These are phyloP conservation scores for Physeter macrocephalus DNA, from an alignment of 2,113 vertebrate genomes.

Conservation along the genomic window DNA sequence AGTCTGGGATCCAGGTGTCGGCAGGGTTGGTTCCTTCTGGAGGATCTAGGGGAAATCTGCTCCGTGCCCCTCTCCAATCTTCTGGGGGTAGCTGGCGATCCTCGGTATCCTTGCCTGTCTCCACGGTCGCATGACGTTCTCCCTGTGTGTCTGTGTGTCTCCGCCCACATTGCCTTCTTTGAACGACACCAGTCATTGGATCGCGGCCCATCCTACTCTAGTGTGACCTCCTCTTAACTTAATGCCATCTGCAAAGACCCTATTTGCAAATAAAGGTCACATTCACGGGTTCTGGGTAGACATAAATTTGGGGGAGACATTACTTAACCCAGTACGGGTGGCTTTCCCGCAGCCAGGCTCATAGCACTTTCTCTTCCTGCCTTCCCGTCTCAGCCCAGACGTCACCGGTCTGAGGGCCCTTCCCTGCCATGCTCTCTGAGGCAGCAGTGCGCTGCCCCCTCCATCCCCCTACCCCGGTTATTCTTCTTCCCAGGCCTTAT, in stretches of 20 bases:
- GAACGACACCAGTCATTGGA: neutral
- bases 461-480: rapidly evolving
- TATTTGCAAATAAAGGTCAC: neutral
- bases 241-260: neutral
- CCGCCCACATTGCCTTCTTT: too few species aligned
- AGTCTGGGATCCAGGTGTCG: too few species aligned
- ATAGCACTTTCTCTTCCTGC: neutral
- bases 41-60: neutral
- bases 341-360: neutral
- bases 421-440: neutral
- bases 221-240: neutral
- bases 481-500: neutral
- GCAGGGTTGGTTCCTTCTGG: neutral
- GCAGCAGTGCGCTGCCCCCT: rapidly evolving
- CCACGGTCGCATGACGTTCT: rapidly evolving
- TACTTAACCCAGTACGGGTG: neutral
- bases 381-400: neutral
- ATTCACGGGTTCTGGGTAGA: neutral
- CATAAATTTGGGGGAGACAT: neutral
- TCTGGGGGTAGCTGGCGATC: rapidly evolving
- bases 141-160: neutral
- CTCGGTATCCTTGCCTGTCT: neutral
- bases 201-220: rapidly evolving
- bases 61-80: neutral
- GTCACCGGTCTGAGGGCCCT: rapidly evolving